Percentiles rank a stretch among this genome's conserved stretches.
These are phyloP conservation scores for Brachystomella parvula DNA, from an alignment of 1,140 invertebrate genomes.

Conservation along the genomic window DNA sequence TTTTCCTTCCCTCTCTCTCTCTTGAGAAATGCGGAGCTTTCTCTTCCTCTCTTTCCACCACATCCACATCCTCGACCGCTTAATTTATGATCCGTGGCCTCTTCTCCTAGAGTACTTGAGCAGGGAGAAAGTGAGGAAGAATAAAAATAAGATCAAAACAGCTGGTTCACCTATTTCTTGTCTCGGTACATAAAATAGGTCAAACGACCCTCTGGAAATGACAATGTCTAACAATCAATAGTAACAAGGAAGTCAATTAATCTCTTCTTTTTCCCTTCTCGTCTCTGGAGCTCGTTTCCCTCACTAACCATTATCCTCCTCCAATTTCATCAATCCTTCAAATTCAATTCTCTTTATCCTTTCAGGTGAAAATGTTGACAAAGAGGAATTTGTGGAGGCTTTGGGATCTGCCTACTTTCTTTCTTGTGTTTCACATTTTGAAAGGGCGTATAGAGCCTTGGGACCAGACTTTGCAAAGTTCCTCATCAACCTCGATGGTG, in stretches of 20 bases:
- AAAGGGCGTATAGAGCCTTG: slow-evolving; percentile 64
- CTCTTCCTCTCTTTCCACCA: background rate
- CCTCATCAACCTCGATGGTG: slow-evolving; percentile 75
- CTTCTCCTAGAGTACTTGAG: background rate
- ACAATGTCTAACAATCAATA: background rate
- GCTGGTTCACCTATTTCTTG: background rate
- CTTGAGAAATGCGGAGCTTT: slow-evolving; percentile 2
- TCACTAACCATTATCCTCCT: background rate
- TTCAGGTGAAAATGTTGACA: slow-evolving; percentile 6
- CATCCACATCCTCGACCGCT: slow-evolving; percentile 15
- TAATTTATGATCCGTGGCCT: slow-evolving; percentile 26
- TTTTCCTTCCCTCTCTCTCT: background rate
- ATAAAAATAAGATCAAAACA: background rate
- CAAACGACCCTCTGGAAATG: background rate
- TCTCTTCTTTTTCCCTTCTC: background rate
- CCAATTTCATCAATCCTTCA: slow-evolving; percentile 4
- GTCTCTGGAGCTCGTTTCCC: too few species aligned
- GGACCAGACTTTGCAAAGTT: slow-evolving; percentile 73
- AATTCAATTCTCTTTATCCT: background rate
- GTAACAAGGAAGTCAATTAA: too few species aligned
- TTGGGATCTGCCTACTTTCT: slow-evolving; percentile 32
- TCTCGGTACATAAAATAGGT: background rate
- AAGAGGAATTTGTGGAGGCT: slow-evolving; percentile 22
- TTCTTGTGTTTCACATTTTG: slow-evolving; percentile 53
- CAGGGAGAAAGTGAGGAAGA: background rate